Percentiles rank a stretch among this genome's conserved stretches.
These are phyloP conservation scores for Apamea monoglypha DNA, from an alignment of 2,888 invertebrate species.

Conservation along the genomic window DNA sequence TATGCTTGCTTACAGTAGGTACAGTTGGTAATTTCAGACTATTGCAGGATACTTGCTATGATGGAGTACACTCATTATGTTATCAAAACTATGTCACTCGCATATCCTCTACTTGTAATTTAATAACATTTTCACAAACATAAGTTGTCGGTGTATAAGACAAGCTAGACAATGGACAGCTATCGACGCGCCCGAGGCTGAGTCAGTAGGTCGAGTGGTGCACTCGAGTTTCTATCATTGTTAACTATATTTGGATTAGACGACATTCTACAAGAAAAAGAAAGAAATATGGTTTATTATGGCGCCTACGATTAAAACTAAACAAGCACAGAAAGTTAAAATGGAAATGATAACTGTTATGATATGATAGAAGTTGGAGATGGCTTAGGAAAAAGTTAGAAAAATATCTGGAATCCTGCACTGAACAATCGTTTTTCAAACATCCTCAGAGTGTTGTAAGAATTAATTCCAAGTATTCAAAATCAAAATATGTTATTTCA, in stretches of 20 bases:
- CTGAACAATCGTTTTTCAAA: background rate
- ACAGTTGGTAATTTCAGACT: background rate
- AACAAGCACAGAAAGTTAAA: background rate
- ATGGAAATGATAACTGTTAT: background rate
- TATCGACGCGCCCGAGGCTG: slow-evolving; percentile 52
- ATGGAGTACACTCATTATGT: background rate
- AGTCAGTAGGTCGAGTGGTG: slow-evolving; percentile 61
- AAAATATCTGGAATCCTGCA: background rate
- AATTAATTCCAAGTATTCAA: background rate
- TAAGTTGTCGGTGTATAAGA: slow-evolving; percentile 12
- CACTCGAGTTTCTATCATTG: slow-evolving; percentile 53
- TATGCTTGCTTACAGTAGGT: background rate
- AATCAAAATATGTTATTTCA: no score
- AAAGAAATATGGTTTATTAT: background rate
- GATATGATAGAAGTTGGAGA: background rate
- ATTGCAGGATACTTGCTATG: background rate
- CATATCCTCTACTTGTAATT: background rate
- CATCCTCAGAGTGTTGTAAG: background rate
- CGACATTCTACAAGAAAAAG: slow-evolving; percentile 3
- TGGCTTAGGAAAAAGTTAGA: background rate
- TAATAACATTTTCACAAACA: slow-evolving; percentile 18
- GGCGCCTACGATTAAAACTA: background rate
- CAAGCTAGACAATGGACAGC: slow-evolving; percentile 41
- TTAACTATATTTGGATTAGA: slow-evolving; percentile 49
- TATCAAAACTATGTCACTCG: background rate